phyloP scores from a whole-genome alignment of 2,113 vertebrate genomes.

The Melanotaenia duboulayi region DNA sequence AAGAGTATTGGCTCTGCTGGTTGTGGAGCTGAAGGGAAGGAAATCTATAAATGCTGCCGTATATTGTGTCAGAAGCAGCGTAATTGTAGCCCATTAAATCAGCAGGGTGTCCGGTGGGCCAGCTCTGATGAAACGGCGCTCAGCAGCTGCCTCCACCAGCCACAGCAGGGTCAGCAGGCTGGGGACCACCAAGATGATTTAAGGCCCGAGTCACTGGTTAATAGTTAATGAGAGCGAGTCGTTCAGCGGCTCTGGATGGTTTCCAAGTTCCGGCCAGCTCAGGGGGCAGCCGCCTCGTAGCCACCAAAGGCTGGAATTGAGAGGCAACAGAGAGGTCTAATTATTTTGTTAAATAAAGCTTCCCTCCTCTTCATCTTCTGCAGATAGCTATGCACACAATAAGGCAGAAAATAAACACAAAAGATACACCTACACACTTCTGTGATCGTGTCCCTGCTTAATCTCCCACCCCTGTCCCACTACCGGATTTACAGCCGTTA shows the following conservation, averaged over 20 bases:
- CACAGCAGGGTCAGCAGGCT: slow-evolving; percentile 69
- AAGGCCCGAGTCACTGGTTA: slow-evolving; percentile 66
- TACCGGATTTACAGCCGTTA: slow-evolving; percentile 71
- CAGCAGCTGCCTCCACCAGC: slow-evolving; percentile 53
- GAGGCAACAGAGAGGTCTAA: slow-evolving; percentile 57
- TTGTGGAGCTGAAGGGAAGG: slow-evolving; percentile 50
- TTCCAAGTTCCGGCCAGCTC: slow-evolving; percentile 50
- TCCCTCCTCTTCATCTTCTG: slow-evolving; percentile 27
- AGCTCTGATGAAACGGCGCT: slow-evolving; percentile 62
- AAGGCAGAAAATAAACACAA: slow-evolving; percentile 33
- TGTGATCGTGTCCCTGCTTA: slow-evolving; percentile 21
- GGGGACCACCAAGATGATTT: slow-evolving; percentile 69
- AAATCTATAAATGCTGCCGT: slow-evolving; percentile 73
- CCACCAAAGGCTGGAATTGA: slow-evolving; percentile 33
- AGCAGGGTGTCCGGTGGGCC: slow-evolving; percentile 59
- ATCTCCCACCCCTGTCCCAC: slow-evolving; percentile 58
- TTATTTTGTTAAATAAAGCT: slow-evolving; percentile 61
- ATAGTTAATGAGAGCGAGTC: slow-evolving; percentile 72
- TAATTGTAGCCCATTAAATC: slow-evolving; percentile 77
- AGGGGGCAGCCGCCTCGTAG: slow-evolving; percentile 30
- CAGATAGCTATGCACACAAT: slow-evolving; percentile 20
- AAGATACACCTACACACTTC: slow-evolving; percentile 18
- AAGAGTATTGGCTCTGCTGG: slow-evolving; percentile 26
- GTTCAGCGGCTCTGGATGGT: slow-evolving; percentile 47
- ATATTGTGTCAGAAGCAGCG: slow-evolving; percentile 71